A percentile compares a stretch with the other conserved stretches of the same genome.
phyloP scores from a whole-genome alignment of 30 jellyfish, hydroid and myxozoan species.

The Pseudorhiza aurosa region DNA sequence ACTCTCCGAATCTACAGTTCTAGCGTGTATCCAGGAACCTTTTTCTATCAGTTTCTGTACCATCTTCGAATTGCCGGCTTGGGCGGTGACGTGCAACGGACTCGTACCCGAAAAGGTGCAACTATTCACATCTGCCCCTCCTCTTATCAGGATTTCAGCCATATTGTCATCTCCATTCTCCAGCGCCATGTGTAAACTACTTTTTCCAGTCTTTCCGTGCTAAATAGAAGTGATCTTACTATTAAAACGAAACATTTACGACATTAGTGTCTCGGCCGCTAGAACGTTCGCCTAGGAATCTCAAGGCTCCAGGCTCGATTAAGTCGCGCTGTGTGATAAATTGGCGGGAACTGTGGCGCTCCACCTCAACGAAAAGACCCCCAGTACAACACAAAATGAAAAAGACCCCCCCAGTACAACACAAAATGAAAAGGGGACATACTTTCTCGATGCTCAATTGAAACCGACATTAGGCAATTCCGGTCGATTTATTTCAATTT shows the following conservation, averaged over 20 bases:
- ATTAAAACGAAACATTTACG: not conserved
- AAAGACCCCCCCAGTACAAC: no score
- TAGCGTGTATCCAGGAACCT: constrained; percentile 36
- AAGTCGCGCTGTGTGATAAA: no score
- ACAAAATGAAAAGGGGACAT: no score
- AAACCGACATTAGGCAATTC: no score
- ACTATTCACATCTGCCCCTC: constrained; percentile 44
- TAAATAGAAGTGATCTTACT: not conserved
- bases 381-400: no score
- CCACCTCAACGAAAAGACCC: no score
- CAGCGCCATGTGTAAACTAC: constrained; percentile 51
- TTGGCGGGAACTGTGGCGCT: no score
- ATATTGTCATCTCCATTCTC: constrained; percentile 11
- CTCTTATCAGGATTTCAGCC: constrained; percentile 14
- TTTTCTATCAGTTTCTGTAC: constrained; percentile 30
- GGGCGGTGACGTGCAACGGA: constrained; percentile 64
- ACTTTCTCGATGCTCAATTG: no score
- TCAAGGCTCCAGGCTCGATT: no score
- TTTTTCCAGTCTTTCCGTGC: constrained; percentile 49
- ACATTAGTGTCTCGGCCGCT: no score
- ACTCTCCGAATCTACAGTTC: constrained; percentile 44
- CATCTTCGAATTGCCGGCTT: constrained; percentile 28
- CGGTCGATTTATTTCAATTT: no score
- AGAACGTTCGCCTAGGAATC: no score
- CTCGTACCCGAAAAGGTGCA: constrained; percentile 51